phyloP scores from a whole-genome alignment of 1,140 invertebrate genomes.

The Chelonus insularis region DNA sequence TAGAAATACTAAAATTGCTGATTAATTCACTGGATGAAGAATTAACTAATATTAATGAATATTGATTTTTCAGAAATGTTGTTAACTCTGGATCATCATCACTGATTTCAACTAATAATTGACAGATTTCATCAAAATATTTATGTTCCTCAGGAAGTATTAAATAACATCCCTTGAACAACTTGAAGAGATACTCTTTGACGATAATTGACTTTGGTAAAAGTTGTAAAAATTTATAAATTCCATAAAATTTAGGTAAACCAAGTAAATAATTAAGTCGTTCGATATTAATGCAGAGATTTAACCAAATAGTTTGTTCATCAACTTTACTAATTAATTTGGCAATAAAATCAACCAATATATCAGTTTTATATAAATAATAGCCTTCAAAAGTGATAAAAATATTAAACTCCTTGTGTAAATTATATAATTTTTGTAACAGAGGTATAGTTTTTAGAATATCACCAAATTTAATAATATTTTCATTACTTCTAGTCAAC shows the following conservation, averaged over 20 bases:
- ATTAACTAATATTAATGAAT: neutral
- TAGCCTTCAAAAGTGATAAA: conserved; percentile 33
- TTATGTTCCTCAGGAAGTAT: conserved; percentile 9
- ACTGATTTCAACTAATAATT: neutral
- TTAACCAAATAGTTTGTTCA: neutral
- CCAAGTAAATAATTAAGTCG: neutral
- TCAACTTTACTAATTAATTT: neutral
- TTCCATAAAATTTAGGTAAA: conserved; percentile 10
- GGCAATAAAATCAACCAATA: neutral
- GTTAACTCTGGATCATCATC: conserved; percentile 17
- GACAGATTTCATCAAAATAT: conserved; percentile 19
- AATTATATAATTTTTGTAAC: conserved; percentile 35
- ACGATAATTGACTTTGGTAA: neutral
- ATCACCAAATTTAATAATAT: conserved; percentile 21
- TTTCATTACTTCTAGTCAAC: conserved; percentile 10
- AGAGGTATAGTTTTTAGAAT: conserved; percentile 31
- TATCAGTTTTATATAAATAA: conserved; percentile 31
- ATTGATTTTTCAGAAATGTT: conserved; percentile 7
- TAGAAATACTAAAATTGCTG: neutral
- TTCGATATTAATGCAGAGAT: conserved; percentile 1
- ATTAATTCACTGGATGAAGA: neutral
- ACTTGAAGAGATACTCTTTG: neutral
- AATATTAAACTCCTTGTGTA: conserved; percentile 42
- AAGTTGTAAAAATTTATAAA: neutral
- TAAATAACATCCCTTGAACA: neutral